Conservation (phyloP, 2,797 vertebrate species). For the Sebastes itinus region DNA sequence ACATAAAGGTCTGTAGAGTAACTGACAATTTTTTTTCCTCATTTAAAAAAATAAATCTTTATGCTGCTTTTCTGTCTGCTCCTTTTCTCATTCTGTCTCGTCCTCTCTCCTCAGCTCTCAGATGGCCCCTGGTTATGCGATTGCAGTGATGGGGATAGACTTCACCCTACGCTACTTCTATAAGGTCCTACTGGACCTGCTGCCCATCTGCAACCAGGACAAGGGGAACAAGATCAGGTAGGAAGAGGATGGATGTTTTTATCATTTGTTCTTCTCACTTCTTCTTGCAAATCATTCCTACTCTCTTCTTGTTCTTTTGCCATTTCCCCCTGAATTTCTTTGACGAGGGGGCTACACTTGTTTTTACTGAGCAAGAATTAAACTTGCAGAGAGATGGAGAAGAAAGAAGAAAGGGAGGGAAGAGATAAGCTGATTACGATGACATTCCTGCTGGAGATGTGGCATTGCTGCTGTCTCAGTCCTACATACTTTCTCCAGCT, state of each 20-base stretch:
- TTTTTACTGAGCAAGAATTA: conserved; percentile 13
- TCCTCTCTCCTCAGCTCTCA: conserved; percentile 81
- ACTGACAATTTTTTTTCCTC: neutral
- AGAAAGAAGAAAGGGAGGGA: conserved; percentile 18
- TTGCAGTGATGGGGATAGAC: conserved; percentile 98
- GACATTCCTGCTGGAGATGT: conserved; percentile 71
- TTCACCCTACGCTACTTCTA: conserved; percentile 98
- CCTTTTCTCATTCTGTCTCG: neutral
- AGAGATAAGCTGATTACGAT: conserved; percentile 79
- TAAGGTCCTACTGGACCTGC: conserved; percentile 94
- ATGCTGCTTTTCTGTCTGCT: neutral
- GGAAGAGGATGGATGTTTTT: neutral
- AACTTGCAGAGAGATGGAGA: conserved; percentile 18
- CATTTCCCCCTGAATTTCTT: neutral
- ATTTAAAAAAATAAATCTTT: neutral
- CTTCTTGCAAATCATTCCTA: neutral
- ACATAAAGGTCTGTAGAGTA: neutral
- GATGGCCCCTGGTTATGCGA: conserved; percentile 90
- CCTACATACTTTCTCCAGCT: conserved; percentile 42
- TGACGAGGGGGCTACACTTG: neutral
- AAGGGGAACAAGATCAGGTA: conserved; percentile 97
- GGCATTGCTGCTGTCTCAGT: conserved; percentile 42
- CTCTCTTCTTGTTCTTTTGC: neutral
- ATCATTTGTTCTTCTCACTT: neutral
- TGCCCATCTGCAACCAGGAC: conserved; percentile 98